Evolutionary conservation across 2,797 vertebrate species (phyloP).

Genomic region (Channa striata): DNA sequence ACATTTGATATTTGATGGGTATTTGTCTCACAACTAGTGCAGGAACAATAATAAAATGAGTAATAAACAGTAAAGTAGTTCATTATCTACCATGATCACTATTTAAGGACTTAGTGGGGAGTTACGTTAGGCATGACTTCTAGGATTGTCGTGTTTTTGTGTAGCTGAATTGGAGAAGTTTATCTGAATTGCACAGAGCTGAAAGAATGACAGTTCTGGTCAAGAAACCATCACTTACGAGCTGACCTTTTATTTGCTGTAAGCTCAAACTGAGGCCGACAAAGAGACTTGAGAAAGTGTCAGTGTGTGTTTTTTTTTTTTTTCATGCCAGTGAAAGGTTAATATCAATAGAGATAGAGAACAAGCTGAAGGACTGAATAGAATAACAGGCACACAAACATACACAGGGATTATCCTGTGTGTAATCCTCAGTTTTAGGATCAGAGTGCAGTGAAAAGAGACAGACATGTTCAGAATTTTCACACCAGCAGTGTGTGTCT

Average conservation of each 20-base stretch:
- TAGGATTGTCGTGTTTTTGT: no score
- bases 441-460: slow-evolving; percentile 68
- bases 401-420: slow-evolving; percentile 76
- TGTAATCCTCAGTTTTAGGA: slow-evolving; percentile 77
- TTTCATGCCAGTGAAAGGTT: not conserved
- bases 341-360: slow-evolving; percentile 12
- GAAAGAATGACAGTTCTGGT: slow-evolving; percentile 46
- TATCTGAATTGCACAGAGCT: not conserved
- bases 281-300: not conserved
- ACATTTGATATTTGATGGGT: no score
- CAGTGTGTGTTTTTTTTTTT: slow-evolving; percentile 1
- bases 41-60: not conserved
- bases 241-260: slow-evolving; percentile 42
- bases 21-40: no score
- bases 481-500: slow-evolving; percentile 51
- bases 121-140: no score
- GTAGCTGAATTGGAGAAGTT: no score
- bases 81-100: no score
- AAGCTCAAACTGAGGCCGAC: slow-evolving; percentile 15
- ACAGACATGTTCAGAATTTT: slow-evolving; percentile 64
- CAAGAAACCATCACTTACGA: slow-evolving; percentile 36
- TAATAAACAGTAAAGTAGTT: not conserved
- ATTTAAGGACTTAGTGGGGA: not conserved
- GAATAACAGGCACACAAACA: slow-evolving; percentile 55
- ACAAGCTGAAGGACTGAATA: slow-evolving; percentile 33